Conservation (phyloP, 2,888 invertebrate genomes). For the Lutraria lutraria region DNA sequence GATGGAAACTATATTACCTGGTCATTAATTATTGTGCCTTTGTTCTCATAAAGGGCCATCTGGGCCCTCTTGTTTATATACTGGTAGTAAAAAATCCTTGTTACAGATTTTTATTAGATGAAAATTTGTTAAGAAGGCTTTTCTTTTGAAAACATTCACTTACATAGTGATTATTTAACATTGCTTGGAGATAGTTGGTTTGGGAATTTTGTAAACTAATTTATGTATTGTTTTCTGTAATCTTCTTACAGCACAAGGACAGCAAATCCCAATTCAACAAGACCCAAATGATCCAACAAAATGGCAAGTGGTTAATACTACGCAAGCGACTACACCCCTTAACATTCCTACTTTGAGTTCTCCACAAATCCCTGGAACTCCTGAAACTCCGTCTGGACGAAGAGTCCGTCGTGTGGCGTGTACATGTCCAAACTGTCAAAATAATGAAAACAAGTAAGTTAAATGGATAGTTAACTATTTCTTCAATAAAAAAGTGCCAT, state of each 20-base stretch:
- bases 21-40: too few species aligned
- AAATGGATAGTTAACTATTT: neutral
- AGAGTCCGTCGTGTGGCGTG: conserved; percentile 95
- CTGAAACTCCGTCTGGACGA: conserved; percentile 70
- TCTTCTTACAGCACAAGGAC: conserved; percentile 29
- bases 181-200: too few species aligned
- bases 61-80: too few species aligned
- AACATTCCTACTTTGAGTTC: conserved; percentile 71
- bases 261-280: conserved; percentile 90
- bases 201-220: too few species aligned
- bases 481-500: neutral
- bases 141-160: too few species aligned
- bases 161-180: too few species aligned
- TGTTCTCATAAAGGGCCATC: too few species aligned
- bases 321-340: conserved; percentile 75
- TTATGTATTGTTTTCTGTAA: too few species aligned
- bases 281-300: conserved; percentile 94
- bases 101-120: too few species aligned
- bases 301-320: conserved; percentile 90
- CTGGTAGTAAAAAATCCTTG: too few species aligned
- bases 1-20: too few species aligned
- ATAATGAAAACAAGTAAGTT: conserved; percentile 89
- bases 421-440: conserved; percentile 98
- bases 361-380: conserved; percentile 43
- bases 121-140: too few species aligned